Evolutionary conservation across 2,797 vertebrate genomes (phyloP).

Genomic region (Masticophis lateralis): DNA sequence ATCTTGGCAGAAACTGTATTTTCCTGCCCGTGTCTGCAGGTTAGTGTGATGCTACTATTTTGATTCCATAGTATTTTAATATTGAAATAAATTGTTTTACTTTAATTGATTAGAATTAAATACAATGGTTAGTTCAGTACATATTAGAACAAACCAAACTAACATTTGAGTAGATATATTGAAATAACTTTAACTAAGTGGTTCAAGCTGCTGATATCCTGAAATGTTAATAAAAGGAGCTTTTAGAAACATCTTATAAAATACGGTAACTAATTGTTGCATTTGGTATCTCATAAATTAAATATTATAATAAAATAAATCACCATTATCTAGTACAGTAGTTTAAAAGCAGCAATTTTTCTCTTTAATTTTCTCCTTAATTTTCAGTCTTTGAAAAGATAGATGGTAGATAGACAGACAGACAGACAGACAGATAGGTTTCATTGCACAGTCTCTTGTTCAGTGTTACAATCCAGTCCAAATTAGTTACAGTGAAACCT

Average conservation of each 20-base stretch:
- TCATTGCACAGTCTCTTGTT: neutral
- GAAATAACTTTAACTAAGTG: neutral
- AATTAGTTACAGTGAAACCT: neutral
- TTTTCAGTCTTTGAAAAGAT: neutral
- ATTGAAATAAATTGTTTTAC: neutral
- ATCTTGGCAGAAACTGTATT: conserved; percentile 96
- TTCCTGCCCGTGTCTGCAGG: conserved; percentile 93
- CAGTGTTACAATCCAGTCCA: neutral
- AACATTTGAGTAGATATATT: neutral
- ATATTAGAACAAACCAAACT: neutral
- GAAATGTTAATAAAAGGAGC: conserved; percentile 5
- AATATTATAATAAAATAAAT: neutral
- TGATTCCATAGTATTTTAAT: neutral
- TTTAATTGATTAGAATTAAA: neutral
- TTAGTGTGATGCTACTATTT: conserved; percentile 59
- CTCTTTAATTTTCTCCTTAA: neutral
- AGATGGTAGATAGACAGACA: neutral
- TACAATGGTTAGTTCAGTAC: neutral
- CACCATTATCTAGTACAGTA: neutral
- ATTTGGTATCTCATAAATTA: neutral
- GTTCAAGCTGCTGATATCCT: neutral
- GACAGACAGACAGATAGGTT: neutral
- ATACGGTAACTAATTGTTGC: neutral
- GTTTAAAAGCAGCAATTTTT: neutral
- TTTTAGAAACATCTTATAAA: neutral